Evolutionary conservation across 2,888 invertebrate genomes (phyloP), one percentile per base, ranked within the genome.

Genomic region (Sisyra nigra): DNA sequence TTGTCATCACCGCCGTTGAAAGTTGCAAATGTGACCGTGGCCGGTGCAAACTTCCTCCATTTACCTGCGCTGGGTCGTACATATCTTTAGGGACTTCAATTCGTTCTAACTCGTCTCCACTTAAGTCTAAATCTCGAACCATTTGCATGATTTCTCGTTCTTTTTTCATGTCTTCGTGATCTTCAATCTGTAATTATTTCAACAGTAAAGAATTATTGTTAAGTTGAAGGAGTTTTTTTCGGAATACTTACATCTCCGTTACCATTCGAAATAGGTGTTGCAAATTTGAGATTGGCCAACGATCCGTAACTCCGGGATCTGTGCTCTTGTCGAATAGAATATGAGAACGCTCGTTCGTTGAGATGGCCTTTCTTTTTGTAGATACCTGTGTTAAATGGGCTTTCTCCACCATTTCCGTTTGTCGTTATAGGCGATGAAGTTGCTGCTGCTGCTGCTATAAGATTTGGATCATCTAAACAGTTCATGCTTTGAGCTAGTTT

Each of bases 261-360:
- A 34, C 63, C 63, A 48, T 64, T 64, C 1, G 64, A 63, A 47
- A 63, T 59, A 1, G 84, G 83, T 50, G 81, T 80, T 52, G 83
- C 86, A 63, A 91, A 91, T 59, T 89, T 88, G 48, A 92, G 67
- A 58, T 89, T 91, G 47, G 91, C 88, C 59, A 92, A 68, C 46
- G 88, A 88, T 46, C 91, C 91, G 61, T 92, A 91, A 55, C 89
- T 91, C 47, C 92, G 72, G 59, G 89, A 89, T 50, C 92, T 74
- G 59, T 92, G 91, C 60, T 92, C 92, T 60, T 92, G 91, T 45
- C 92, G 69, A 57, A 92, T 92, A 52, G 91, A 91, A 65, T 92
- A 91, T 44, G 88, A 88, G 59, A 92, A 92, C 17, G 92, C 92
- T 41, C 91, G 70, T 61, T 92, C 92, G 62, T 92, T 92, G 50